Base-by-base conservation (phyloP, 2,888 invertebrate species). In the Orchesellides sinensis region DNA sequence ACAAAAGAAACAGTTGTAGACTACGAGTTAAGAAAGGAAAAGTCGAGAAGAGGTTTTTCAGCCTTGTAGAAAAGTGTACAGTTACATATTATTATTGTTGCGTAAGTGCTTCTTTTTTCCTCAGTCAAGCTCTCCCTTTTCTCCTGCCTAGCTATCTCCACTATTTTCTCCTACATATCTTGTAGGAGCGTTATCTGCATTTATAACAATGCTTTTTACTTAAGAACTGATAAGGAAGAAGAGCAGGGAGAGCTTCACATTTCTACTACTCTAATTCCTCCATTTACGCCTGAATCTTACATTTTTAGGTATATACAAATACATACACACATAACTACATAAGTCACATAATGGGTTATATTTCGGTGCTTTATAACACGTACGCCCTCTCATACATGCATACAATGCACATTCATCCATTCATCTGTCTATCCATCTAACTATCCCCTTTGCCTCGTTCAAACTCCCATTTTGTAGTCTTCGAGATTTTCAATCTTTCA, bases 121-220 rank as follows among this genome's bases (percentile, higher is more conserved):
- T 56, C 56, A 6, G 8, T 56, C 56, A 1, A 17, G 14, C 23
- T 3, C 8, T 56, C 21, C 54, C 54, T 6, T 47, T 5, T 14
- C 5, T 23, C 14, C 14, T 14, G 56, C 56, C 35, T 49, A 4
- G 49, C 49, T 6, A 10, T 17, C 49, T 17, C 49, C 8, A 17
- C 6, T 17, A 10, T 49, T 49, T 49, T 6, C n/a, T 49, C n/a
- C 10, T 17, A n/a, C 4, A 49, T 10, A 23, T 23, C 49, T 45
- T 68, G 17, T 40, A 25, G 49, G 23, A 12, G 19, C 29, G 54
- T 59, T 69, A 68, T 78, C 59, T 61, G 68, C 69, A 78, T 77
- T 77, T 77, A 69, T 49, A 78, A 78, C 69, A 49, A 78, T 78
- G 69, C 78, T 69, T 69, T 25, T 69, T 59, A 68, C 78, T 78